Evolutionary conservation across 2,113 vertebrate species (phyloP).

Genomic region (Sardina pilchardus): DNA sequence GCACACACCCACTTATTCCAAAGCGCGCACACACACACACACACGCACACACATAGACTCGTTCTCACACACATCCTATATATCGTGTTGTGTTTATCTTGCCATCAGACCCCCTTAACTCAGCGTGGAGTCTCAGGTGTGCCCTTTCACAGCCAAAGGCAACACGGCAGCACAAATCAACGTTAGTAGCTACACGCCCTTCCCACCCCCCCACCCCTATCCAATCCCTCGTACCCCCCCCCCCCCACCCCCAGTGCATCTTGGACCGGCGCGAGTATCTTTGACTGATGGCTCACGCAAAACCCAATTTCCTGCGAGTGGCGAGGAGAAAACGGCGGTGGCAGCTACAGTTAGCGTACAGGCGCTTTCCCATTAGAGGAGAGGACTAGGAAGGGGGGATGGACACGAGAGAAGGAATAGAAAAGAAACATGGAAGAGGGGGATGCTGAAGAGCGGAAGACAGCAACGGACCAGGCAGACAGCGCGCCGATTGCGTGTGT

Average conservation of each 20-base stretch:
- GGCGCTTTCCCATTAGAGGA: conserved; percentile 42
- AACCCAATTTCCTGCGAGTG: conserved; percentile 48
- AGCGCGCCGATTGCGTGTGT: conserved; percentile 25
- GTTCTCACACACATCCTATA: neutral
- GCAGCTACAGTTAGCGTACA: conserved; percentile 41
- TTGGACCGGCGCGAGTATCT: neutral
- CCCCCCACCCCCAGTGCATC: conserved; percentile 25
- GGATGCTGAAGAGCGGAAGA: neutral
- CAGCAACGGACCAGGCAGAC: neutral
- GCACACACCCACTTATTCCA: neutral
- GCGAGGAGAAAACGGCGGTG: conserved; percentile 24
- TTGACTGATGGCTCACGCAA: conserved; percentile 47
- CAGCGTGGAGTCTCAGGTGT: neutral
- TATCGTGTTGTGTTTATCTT: neutral
- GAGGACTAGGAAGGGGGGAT: conserved; percentile 31
- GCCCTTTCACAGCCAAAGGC: neutral
- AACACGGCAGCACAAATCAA: neutral
- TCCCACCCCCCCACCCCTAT: no score
- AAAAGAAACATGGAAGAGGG: neutral
- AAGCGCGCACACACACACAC: neutral
- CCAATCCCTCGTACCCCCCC: conserved; percentile 18
- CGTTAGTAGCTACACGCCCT: neutral
- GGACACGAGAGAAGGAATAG: conserved; percentile 20
- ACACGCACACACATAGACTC: neutral
- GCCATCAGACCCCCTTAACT: neutral